Evolutionary conservation across 2,113 vertebrate species (phyloP).

Genomic region (Hystrix cristata): DNA sequence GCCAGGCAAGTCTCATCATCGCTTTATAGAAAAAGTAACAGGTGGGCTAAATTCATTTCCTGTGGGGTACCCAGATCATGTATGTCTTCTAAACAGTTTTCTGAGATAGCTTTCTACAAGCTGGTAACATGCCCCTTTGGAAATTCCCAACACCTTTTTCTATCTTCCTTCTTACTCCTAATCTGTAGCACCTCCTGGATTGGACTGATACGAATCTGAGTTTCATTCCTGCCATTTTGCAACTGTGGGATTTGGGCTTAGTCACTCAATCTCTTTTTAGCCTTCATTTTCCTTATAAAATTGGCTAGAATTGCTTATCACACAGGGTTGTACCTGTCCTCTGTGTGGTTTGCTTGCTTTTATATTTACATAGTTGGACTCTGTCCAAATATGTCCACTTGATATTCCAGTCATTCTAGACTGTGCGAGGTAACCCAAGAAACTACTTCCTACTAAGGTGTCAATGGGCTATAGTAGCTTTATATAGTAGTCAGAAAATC

Average conservation of each 20-base stretch:
- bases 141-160: not conserved
- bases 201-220: not conserved
- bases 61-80: not conserved
- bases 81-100: not conserved
- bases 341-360: not conserved
- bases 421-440: not conserved
- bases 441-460: not conserved
- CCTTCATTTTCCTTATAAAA: not conserved
- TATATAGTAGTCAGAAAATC: not conserved
- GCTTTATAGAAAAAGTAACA: not conserved
- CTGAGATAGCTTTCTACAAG: not conserved
- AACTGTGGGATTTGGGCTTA: not conserved
- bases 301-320: not conserved
- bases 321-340: not conserved
- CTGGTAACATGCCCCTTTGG: not conserved
- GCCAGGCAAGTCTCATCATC: not conserved
- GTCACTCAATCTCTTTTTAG: not conserved
- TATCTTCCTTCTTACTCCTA: not conserved
- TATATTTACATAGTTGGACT: not conserved
- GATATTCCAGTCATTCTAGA: not conserved
- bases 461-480: not conserved
- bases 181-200: not conserved
- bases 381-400: not conserved
- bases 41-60: not conserved
- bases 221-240: not conserved